Evolutionary conservation across 2,797 vertebrate genomes (phyloP), one percentile per base, ranked within the genome.

Genomic region (Chloroceryle amazona): DNA sequence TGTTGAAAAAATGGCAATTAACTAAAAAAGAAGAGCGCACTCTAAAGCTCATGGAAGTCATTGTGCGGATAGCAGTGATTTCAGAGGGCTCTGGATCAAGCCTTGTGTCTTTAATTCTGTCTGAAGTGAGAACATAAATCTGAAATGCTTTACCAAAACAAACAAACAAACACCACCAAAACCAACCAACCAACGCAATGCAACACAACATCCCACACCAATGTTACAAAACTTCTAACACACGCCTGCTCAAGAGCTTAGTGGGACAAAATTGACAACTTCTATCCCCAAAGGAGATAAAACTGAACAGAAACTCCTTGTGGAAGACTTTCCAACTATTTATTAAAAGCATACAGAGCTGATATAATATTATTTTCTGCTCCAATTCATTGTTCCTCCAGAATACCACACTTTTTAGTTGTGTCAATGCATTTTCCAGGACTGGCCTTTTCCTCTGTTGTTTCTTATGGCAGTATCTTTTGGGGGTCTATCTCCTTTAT

Each of bases 331-430:
- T 67, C 49, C 63, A 83, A 46, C 20, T 73, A 66, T 62, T 94
- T 91, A 70, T 65, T 94, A 91, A 83, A 86, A 86, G n/a, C 61
- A 57, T 35, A 54, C 41, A 81, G n/a, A 47, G 70, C n/a, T 74
- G 61, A 67, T 85, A 73, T 13, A 55, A 37, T 78, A 71, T 49
- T 82, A 49, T 81, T 67, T 81, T 67, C 15, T 51, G 41, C 26
- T 73, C 75, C 62, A 78, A 42, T 71, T 88, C 28, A 35, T 31
- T 73, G 22, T 74, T 89, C 68, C 52, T 73, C 10, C 41, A 93
- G 75, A 72, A 35, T 67, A 60, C 65, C 15, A 25, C 9, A 31
- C 13, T 71, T 73, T 52, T 81, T 52, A 37, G 14, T 66, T 37
- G 22, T 73, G n/a, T 9, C 78, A 92, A 11, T 19, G 19, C 7